These are phyloP conservation scores for Atrina japonica DNA, from an alignment of 2,888 invertebrate species.

Conservation along the genomic window DNA sequence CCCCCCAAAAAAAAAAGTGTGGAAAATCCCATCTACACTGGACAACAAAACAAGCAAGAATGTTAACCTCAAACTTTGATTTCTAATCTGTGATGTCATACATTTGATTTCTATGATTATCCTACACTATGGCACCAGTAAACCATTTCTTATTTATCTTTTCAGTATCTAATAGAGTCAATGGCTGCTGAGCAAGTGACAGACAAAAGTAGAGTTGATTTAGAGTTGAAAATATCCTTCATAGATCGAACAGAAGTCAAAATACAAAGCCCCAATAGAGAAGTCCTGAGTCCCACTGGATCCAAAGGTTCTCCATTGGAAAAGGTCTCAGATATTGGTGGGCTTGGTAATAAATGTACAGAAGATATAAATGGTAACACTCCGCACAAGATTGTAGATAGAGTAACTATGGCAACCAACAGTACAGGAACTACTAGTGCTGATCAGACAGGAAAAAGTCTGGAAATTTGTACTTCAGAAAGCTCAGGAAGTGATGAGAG, in stretches of 20 bases:
- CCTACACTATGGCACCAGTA: too few species aligned
- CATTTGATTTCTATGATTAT: too few species aligned
- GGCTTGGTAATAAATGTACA: background rate
- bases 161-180: too few species aligned
- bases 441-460: too few species aligned
- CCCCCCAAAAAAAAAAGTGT: too few species aligned
- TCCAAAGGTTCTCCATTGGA: slow-evolving; percentile 11
- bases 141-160: too few species aligned
- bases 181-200: slow-evolving; percentile 9
- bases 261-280: slow-evolving; percentile 37
- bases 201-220: slow-evolving; percentile 26
- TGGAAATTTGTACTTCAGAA: too few species aligned
- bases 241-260: slow-evolving; percentile 32
- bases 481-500: background rate
- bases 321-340: background rate
- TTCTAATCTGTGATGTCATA: too few species aligned
- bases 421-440: too few species aligned
- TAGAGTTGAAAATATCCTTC: slow-evolving; percentile 8
- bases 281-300: slow-evolving; percentile 20
- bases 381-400: background rate
- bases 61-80: too few species aligned
- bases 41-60: too few species aligned
- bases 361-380: background rate
- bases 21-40: too few species aligned
- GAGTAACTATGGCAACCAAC: background rate